Evolutionary conservation across 2,888 invertebrate genomes (phyloP).

Genomic region (Aporophyla nigra): DNA sequence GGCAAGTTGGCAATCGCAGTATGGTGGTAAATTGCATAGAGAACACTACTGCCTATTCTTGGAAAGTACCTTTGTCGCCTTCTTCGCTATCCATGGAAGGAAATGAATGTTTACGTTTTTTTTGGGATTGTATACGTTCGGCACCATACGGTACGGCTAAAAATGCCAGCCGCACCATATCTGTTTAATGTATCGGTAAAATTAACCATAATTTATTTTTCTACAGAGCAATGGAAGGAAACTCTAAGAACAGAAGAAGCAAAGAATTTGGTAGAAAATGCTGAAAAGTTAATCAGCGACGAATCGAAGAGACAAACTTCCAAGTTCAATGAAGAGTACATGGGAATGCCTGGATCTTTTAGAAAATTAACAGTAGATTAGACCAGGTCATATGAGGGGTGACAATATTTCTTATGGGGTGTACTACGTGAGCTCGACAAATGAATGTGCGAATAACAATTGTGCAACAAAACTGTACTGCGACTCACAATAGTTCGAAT

Average conservation of each 20-base stretch:
- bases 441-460: no score
- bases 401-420: background rate
- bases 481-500: no score
- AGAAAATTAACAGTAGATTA: constrained; percentile 83
- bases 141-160: no score
- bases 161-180: background rate
- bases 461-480: no score
- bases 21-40: no score
- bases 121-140: no score
- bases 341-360: constrained; percentile 88
- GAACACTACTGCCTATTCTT: no score
- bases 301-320: constrained; percentile 78
- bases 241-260: constrained; percentile 76
- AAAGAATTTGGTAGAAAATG: constrained; percentile 70
- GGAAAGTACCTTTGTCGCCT: no score
- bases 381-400: background rate
- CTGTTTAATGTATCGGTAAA: background rate
- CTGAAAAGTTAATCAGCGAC: constrained; percentile 79
- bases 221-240: constrained; percentile 81
- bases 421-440: no score
- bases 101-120: no score
- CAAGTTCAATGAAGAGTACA: constrained; percentile 84
- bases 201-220: background rate
- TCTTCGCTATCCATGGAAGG: no score
- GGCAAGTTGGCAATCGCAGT: no score